Conservation (phyloP, 2,113 vertebrate genomes). For the Danio rerio region DNA sequence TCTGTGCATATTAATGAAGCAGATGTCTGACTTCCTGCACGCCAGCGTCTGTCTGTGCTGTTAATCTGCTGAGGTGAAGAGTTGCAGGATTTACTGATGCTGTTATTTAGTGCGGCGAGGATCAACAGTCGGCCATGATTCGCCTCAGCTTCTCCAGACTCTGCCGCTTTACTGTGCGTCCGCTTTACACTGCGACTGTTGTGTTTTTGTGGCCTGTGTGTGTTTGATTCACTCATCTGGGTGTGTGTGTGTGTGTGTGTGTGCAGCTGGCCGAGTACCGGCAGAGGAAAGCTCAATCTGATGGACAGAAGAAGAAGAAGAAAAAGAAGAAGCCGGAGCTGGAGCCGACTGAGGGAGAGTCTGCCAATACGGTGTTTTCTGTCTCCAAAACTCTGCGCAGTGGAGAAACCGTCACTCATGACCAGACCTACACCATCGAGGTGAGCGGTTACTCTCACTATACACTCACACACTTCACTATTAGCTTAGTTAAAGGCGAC, state of each 20-base stretch:
- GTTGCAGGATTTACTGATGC: background rate
- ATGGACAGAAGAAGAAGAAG: slow-evolving; percentile 89
- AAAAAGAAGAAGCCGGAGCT: slow-evolving; percentile 80
- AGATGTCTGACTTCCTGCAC: background rate
- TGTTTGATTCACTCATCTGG: background rate
- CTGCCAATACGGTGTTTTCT: slow-evolving; percentile 77
- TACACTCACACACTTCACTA: no score
- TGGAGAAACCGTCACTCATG: slow-evolving; percentile 81
- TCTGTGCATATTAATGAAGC: background rate
- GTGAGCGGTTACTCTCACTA: slow-evolving; percentile 75
- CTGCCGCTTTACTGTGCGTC: slow-evolving; percentile 65
- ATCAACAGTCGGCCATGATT: slow-evolving; percentile 60
- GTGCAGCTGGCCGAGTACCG: slow-evolving; percentile 91
- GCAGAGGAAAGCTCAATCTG: slow-evolving; percentile 88
- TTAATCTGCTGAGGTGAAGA: background rate
- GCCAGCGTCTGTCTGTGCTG: background rate
- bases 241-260: background rate
- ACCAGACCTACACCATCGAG: slow-evolving; percentile 85
- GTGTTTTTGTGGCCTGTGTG: background rate
- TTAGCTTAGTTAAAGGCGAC: no score
- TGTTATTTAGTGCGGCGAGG: no score
- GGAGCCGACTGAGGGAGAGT: slow-evolving; percentile 71
- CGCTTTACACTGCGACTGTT: background rate
- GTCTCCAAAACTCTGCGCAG: slow-evolving; percentile 77
- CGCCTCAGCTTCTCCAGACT: slow-evolving; percentile 66